phyloP scores from a whole-genome alignment of 2,113 vertebrate species.

The Panthera leo region DNA sequence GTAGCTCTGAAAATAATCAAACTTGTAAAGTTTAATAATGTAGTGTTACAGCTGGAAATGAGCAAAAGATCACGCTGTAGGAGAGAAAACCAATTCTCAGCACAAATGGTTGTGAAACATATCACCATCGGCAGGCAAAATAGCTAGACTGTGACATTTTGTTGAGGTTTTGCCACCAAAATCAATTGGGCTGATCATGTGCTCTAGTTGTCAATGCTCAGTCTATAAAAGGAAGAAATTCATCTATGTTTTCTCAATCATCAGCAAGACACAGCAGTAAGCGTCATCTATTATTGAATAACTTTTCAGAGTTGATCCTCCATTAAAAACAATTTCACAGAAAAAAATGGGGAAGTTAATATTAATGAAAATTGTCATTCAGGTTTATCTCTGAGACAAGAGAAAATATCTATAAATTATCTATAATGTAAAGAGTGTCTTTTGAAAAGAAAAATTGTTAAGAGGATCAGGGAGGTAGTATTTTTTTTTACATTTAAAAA shows the following conservation, averaged over 20 bases:
- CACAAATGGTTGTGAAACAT: background rate
- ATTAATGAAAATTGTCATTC: background rate
- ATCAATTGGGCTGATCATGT: background rate
- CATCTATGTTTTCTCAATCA: background rate
- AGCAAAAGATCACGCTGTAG: background rate
- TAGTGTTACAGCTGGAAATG: background rate
- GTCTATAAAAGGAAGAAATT: background rate
- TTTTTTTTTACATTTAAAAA: background rate
- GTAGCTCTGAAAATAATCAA: background rate
- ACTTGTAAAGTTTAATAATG: background rate
- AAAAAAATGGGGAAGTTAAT: background rate
- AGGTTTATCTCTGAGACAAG: background rate
- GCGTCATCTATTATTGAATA: background rate
- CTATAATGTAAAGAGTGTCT: fast-evolving
- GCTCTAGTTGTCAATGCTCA: background rate
- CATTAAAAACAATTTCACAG: background rate
- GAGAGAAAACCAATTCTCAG: background rate
- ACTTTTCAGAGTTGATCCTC: background rate
- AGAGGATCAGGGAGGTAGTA: background rate
- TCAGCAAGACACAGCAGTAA: background rate
- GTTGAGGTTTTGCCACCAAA: background rate
- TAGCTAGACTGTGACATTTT: background rate
- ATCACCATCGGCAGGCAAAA: background rate
- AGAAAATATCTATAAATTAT: background rate
- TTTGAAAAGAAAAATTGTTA: background rate